A percentile compares a stretch with the other conserved stretches of the same genome.
phyloP scores from a whole-genome alignment of 2,888 invertebrate genomes.

The Lepetodrilus schrolli region DNA sequence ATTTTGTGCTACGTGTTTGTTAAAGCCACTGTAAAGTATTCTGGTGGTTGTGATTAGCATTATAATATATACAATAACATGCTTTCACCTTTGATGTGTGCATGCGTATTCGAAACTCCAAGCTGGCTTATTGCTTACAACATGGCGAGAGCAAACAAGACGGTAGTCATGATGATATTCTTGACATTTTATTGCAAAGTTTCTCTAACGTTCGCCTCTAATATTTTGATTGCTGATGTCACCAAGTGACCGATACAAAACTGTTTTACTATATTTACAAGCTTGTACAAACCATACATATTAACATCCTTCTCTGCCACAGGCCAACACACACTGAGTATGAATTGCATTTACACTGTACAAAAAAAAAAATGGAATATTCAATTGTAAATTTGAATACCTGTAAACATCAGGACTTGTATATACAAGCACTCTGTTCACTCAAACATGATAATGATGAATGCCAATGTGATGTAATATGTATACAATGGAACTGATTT shows the following conservation, averaged over 20 bases:
- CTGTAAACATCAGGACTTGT: neutral
- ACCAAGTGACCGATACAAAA: slow-evolving; percentile 17
- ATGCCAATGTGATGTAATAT: neutral
- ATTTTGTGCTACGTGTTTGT: too few relatives aligned
- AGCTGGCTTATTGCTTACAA: too few relatives aligned
- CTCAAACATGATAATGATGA: neutral
- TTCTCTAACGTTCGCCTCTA: neutral
- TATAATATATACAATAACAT: too few relatives aligned
- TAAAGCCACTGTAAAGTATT: too few relatives aligned
- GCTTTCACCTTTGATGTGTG: too few relatives aligned
- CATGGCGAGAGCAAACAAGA: too few relatives aligned
- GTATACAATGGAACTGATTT: too few relatives aligned
- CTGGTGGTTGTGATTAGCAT: too few relatives aligned
- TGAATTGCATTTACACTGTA: neutral
- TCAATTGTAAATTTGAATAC: neutral
- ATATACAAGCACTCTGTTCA: neutral
- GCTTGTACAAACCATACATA: slow-evolving; percentile 17
- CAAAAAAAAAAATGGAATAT: neutral
- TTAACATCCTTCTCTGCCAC: neutral
- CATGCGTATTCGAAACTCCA: too few relatives aligned
- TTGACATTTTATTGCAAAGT: slow-evolving; percentile 24
- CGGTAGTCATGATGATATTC: too few relatives aligned
- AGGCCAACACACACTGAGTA: neutral
- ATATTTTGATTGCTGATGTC: slow-evolving; percentile 8
- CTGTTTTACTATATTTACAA: neutral